phyloP scores from a whole-genome alignment of 2,113 vertebrate species.

The Ochotona princeps region DNA sequence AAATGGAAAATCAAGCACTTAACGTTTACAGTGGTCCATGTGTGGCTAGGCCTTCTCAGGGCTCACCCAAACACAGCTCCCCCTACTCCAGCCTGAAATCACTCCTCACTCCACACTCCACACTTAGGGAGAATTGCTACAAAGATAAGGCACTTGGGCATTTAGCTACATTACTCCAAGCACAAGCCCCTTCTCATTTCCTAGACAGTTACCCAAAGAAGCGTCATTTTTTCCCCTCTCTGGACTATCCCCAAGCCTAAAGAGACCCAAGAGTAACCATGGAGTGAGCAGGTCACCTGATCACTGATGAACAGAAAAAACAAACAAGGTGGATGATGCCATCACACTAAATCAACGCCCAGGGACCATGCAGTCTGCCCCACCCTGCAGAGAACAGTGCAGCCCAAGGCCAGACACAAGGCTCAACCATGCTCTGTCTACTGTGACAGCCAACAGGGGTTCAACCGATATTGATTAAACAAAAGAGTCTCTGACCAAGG shows the following conservation, averaged over 20 bases:
- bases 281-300: not conserved
- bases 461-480: constrained; percentile 20
- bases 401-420: not conserved
- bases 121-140: not conserved
- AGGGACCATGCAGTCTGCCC: not conserved
- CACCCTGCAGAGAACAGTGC: not conserved
- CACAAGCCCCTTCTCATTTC: constrained; percentile 27
- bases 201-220: constrained; percentile 13
- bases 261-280: constrained; percentile 21
- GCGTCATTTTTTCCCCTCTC: not conserved
- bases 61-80: not conserved
- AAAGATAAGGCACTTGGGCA: not conserved
- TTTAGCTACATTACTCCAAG: not conserved
- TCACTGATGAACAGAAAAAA: not conserved
- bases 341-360: not conserved
- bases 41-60: not conserved
- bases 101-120: no score
- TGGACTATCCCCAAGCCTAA: not conserved
- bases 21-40: not conserved
- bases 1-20: constrained; percentile 15
- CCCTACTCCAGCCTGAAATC: not conserved
- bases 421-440: not conserved
- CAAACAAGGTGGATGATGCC: not conserved
- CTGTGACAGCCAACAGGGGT: not conserved
- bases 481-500: not conserved